Evolutionary conservation across 2,797 vertebrate genomes (phyloP), one percentile per base, ranked within the genome.

Genomic region (Anniella stebbinsi): DNA sequence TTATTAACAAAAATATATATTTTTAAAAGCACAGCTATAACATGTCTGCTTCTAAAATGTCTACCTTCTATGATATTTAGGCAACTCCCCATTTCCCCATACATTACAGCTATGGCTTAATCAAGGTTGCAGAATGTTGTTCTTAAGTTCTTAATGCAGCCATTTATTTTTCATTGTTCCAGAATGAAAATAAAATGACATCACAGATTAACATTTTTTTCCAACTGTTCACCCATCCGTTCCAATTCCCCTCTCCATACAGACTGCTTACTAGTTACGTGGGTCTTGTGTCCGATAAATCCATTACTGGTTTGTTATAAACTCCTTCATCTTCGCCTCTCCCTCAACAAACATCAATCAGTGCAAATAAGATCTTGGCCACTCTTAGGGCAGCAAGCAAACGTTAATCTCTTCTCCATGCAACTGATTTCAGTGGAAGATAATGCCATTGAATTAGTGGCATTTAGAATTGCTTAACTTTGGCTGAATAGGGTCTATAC

Each of bases 1-100:
- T 88, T 89, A 83, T 85, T n/a, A 84, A 84, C 91, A 85, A 30
- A 17, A n/a, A n/a, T n/a, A n/a, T n/a, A 87, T 67, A 30, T 82
- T 48, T 60, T 60, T 60, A 91, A 94, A 91, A 80, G 38, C 86
- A 86, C 92, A 87, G 60, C 69, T 91, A 45, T 5, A 87, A 85
- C 23, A 89, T 12, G 54, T 72, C 30, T 23, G 3, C 30, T 45
- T 84, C 45, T 60, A 93, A 76, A 92, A 57, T 38, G 86, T 69
- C 84, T 83, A 93, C 75, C 84, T 93, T 80, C 45, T n/a, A 51
- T 6, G 45, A 87, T 86, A 69, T 91, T 36, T 41, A 80, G 89
- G 88, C 48, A 88, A 57, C 41, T 73, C 28, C 78, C 12, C 28
- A 80, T 67, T 57, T 33, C 25, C 36, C 0, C 28, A 4, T 25